phyloP scores from a whole-genome alignment of 2,888 invertebrate species.

The Tenthredo notha region DNA sequence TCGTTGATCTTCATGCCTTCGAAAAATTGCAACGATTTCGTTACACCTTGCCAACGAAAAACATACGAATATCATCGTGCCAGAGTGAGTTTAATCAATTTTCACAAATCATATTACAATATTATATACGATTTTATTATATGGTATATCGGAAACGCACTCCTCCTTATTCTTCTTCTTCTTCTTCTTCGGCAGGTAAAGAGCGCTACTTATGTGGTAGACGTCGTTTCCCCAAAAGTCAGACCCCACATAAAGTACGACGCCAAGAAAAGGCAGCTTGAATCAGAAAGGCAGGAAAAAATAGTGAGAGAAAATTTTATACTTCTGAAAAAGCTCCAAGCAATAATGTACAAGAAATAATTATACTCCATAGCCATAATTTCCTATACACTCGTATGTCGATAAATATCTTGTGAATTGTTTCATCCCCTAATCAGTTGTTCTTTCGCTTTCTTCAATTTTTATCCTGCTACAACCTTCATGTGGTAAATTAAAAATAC shows the following conservation, averaged over 20 bases:
- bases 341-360: conserved; percentile 67
- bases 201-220: conserved; percentile 70
- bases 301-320: conserved; percentile 74
- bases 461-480: no score
- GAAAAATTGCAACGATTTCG: neutral
- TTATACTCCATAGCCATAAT: neutral
- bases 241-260: conserved; percentile 71
- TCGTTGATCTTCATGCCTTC: neutral
- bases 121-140: neutral
- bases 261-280: conserved; percentile 72
- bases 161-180: neutral
- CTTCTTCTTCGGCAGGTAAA: conserved; percentile 65
- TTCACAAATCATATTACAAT: neutral
- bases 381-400: neutral
- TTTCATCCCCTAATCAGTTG: neutral
- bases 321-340: conserved; percentile 69
- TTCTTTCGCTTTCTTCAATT: no score
- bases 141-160: neutral
- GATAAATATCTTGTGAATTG: neutral
- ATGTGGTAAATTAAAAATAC: neutral
- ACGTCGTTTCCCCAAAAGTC: conserved; percentile 69
- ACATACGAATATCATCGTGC: conserved; percentile 71
- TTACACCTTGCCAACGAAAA: conserved; percentile 62
- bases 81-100: conserved; percentile 65
- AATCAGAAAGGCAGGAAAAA: conserved; percentile 71